Conservation (phyloP, 2,113 vertebrate genomes). For the Sapayoa aenigma region DNA sequence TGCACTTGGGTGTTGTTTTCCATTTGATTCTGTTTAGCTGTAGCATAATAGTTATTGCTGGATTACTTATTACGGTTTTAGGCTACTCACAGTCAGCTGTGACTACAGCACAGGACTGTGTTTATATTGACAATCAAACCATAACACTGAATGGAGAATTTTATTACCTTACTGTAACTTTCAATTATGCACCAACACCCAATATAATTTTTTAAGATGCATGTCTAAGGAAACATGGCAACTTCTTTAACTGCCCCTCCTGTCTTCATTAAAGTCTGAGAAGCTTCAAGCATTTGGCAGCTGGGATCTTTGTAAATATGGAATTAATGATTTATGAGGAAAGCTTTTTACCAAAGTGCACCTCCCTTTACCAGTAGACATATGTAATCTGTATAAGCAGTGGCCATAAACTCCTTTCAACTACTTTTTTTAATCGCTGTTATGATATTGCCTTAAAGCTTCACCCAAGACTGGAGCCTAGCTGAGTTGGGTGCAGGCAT, state of each 20-base stretch:
- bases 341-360: conserved; percentile 25
- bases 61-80: background rate
- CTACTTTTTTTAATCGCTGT: background rate
- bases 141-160: background rate
- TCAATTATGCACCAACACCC: background rate
- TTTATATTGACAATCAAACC: background rate
- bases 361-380: background rate
- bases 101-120: background rate
- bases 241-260: background rate
- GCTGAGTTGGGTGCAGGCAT: background rate
- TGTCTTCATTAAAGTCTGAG: background rate
- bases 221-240: background rate
- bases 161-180: background rate
- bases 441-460: background rate
- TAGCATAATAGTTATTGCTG: background rate
- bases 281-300: background rate
- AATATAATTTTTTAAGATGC: background rate
- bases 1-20: background rate
- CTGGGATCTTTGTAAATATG: conserved; percentile 19
- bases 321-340: conserved; percentile 39
- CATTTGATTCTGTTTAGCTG: background rate
- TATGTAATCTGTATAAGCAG: background rate
- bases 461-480: background rate
- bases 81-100: background rate
- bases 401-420: background rate